A percentile compares a stretch with the other conserved stretches of the same genome.
Evolutionary conservation across 2,888 invertebrate species (phyloP).

Genomic region (Agriopis aurantiaria): DNA sequence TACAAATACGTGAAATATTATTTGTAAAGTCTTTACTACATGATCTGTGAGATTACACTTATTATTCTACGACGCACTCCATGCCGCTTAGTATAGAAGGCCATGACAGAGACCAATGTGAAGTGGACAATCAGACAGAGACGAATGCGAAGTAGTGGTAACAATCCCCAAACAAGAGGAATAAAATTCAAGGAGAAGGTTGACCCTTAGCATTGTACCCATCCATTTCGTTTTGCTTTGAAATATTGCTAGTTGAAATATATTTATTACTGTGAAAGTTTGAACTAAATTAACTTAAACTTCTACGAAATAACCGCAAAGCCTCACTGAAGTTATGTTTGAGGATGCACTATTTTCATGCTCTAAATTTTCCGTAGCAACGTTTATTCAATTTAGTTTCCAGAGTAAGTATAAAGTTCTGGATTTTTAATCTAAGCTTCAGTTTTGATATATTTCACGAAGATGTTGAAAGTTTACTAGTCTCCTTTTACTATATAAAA

Average conservation of each 20-base stretch:
- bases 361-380: slow-evolving; percentile 13
- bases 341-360: slow-evolving; percentile 14
- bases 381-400: slow-evolving; percentile 27
- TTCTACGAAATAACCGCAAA: background rate
- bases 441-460: slow-evolving; percentile 23
- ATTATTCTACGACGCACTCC: no score
- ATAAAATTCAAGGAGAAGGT: no score
- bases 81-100: no score
- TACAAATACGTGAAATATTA: background rate
- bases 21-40: background rate
- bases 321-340: slow-evolving; percentile 11
- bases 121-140: no score
- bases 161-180: no score
- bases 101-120: no score
- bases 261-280: background rate
- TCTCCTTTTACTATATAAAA: background rate
- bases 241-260: no score
- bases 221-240: no score
- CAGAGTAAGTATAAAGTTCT: slow-evolving; percentile 16
- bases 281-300: background rate
- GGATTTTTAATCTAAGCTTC: slow-evolving; percentile 36
- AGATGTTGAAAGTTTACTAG: slow-evolving; percentile 26
- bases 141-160: no score
- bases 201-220: no score
- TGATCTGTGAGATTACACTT: no score